Base-by-base conservation (phyloP, 2,113 vertebrate genomes). In the Rhea americana region DNA sequence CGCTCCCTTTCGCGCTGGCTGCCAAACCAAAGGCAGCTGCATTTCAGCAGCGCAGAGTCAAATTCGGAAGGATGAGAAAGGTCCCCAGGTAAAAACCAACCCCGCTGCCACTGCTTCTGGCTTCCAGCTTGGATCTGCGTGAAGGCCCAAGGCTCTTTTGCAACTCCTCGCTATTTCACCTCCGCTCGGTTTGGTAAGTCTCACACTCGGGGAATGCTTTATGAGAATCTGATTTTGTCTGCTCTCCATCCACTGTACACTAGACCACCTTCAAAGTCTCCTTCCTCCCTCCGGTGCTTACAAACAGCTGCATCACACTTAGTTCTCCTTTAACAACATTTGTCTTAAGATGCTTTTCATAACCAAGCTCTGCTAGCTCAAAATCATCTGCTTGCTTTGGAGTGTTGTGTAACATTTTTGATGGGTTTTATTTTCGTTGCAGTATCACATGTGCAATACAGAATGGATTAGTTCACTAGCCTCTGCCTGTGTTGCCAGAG, bases 181-280 rank as follows among this genome's bases (percentile, higher is more conserved):
- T 58, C 20, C 39, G 63, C 62, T 70, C 39, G 35, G 56, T 76
- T 55, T 83, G 37, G 74, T 45, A 65, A 43, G 51, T 47, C 79
- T 9, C 8, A 25, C 12, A 24, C 24, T 63, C 70, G 71, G 22
- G 39, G 65, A 82, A n/a, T 39, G 47, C 21, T 59, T 53, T 24
- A 8, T 67, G 28, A 20, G 51, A 20, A 37, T 24, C 68, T 20
- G 10, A 11, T 7, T 55, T 39, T 35, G 48, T 53, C 66, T 61
- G n/a, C 30, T 43, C 11, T 32, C 26, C 2, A 1, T 75, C 41
- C 0, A 0, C 2, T 41, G 47, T 30, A 39, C 56, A 16, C 25
- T 13, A 59, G 84, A 74, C 9, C 51, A 50, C 39, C 26, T 58
- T 1, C 13, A 72, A 48, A 37, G 17, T 9, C 15, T 41, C 59